Base-by-base conservation (phyloP, 2,797 vertebrate genomes). In the Falco cherrug region DNA sequence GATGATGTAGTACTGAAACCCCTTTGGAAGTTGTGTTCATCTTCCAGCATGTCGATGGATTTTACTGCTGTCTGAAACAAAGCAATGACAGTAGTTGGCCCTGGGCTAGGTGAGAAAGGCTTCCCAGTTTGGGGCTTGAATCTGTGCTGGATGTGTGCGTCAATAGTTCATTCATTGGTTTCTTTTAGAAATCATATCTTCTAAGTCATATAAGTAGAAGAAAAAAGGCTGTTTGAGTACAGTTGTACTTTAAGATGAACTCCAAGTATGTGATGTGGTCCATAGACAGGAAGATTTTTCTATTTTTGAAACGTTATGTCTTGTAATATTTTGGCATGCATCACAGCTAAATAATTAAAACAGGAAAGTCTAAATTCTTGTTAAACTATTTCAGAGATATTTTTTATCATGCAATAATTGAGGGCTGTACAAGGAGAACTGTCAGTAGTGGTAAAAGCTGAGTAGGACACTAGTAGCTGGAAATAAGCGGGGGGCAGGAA, bases 381-480 rank as follows among this genome's bases (percentile, higher is more conserved):
- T 65, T 53, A 29, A 86, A 59, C 16, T 37, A 14, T 77, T 84
- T 89, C 22, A 26, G 48, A 59, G 28, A 50, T 2, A 2, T 25
- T 37, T 82, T 61, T 4, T 47, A 16, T 48, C 37, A 61, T 31
- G 24, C 22, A 64, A 13, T 81, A 54, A 57, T 15, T 82, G 29
- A 88, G 64, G 28, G 71, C 28, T 35, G 7, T 43, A 47, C 14
- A 78, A 76, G 63, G 41, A 70, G 63, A 56, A 24, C 25, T 87
- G 16, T 70, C 0, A 0, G 10, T 31, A 37, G 6, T n/a, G 28
- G 54, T 53, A 60, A 16, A 65, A 28, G 19, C 33, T 11, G n/a
- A 80, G 9, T 13, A 80, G 57, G 56, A 69, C 6, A 28, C 26
- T 59, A 51, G 13, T 16, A 75, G 16, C n/a, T 94, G 64, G 22